Conservation (phyloP, 2,113 vertebrate genomes). For the Asarcornis scutulata region DNA sequence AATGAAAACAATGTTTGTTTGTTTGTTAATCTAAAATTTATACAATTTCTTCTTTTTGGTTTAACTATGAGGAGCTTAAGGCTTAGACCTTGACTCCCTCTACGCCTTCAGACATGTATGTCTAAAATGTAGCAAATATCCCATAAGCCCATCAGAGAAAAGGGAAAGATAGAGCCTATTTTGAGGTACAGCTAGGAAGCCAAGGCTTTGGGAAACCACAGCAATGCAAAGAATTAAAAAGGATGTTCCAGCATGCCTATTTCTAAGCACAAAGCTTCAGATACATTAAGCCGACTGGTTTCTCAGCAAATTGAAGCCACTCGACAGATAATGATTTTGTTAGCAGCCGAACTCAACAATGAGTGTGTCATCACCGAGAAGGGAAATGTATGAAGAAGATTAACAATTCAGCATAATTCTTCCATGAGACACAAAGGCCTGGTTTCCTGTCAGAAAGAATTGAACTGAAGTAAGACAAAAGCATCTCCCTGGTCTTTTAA, state of each 20-base stretch:
- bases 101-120: neutral
- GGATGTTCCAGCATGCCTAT: neutral
- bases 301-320: slow-evolving; percentile 21
- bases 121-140: neutral
- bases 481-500: neutral
- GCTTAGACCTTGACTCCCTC: neutral
- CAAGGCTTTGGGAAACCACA: neutral
- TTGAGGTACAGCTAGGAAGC: neutral
- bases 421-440: slow-evolving; percentile 24
- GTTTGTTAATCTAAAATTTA: neutral
- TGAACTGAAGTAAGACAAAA: slow-evolving; percentile 44
- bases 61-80: neutral
- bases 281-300: neutral
- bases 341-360: slow-evolving; percentile 5
- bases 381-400: slow-evolving; percentile 2
- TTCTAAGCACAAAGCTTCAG: neutral
- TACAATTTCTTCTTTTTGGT: neutral
- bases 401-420: slow-evolving; percentile 42
- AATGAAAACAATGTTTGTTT: neutral
- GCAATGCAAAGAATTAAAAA: neutral
- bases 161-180: neutral
- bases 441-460: slow-evolving; percentile 32
- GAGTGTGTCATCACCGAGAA: slow-evolving; percentile 13
- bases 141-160: neutral
- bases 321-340: slow-evolving; percentile 35